phyloP scores from a whole-genome alignment of 2,797 vertebrate genomes.

The Acanthornis magna region DNA sequence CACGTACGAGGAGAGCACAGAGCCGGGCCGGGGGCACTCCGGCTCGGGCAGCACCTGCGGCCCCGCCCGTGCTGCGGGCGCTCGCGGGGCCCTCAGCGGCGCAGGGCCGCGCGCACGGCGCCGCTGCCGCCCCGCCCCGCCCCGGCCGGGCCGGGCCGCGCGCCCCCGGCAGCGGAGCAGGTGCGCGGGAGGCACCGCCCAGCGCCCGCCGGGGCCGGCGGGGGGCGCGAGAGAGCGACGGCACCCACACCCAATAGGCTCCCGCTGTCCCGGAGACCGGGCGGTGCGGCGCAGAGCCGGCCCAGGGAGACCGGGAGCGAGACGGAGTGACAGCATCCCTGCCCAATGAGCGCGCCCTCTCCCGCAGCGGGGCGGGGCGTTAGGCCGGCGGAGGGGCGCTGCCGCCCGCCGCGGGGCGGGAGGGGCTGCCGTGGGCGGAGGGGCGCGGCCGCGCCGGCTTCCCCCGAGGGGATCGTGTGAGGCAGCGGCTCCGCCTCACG shows the following conservation, averaged over 20 bases:
- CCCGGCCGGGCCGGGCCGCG: background rate
- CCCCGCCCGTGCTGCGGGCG: accelerated
- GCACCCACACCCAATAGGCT: background rate
- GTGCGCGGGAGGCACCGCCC: background rate
- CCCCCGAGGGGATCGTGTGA: too few species aligned
- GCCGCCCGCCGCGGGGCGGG: background rate
- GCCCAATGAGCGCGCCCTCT: background rate
- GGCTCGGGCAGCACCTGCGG: accelerated
- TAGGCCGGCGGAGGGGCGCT: background rate
- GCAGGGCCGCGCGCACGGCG: too few species aligned
- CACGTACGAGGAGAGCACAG: accelerated
- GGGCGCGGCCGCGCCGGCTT: background rate
- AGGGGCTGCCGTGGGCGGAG: background rate
- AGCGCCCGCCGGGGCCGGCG: too few species aligned
- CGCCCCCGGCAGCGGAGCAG: background rate
- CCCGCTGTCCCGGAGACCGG: background rate
- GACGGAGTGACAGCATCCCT: background rate
- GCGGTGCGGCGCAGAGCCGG: background rate
- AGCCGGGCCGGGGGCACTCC: accelerated
- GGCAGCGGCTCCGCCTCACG: background rate
- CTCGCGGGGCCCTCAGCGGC: background rate
- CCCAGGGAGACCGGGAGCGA: too few species aligned
- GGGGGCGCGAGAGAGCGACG: background rate
- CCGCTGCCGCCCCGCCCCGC: too few species aligned
- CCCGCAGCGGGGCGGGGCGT: background rate